Evolutionary conservation across 2,797 vertebrate species (phyloP).

Genomic region (Epinephelus awoara): DNA sequence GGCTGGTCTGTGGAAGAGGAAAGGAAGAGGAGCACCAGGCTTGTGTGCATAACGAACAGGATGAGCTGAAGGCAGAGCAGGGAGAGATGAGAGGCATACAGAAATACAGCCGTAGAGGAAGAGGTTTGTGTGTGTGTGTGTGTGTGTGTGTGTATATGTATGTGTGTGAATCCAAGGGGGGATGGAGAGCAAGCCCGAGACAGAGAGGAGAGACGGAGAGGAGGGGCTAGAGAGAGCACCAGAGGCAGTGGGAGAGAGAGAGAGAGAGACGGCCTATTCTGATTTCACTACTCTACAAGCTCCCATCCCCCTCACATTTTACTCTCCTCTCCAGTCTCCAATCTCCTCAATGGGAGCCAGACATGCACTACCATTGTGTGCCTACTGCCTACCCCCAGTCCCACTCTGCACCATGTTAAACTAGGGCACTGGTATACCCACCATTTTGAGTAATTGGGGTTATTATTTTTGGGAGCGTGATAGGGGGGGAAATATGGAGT

Average conservation of each 20-base stretch:
- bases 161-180: conserved; percentile 46
- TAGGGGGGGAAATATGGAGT: conserved; percentile 13
- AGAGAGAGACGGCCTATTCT: conserved; percentile 72
- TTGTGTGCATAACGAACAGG: conserved; percentile 69
- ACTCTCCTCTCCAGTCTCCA: conserved; percentile 74
- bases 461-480: conserved; percentile 57
- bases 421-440: conserved; percentile 77
- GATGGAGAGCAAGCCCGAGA: conserved; percentile 66
- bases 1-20: conserved; percentile 52
- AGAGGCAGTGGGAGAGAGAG: conserved; percentile 67
- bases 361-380: conserved; percentile 81
- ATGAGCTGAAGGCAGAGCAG: conserved; percentile 71
- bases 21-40: conserved; percentile 52
- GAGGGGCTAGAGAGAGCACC: conserved; percentile 73
- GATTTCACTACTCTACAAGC: conserved; percentile 80
- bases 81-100: conserved; percentile 71
- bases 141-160: background rate
- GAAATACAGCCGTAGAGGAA: conserved; percentile 72
- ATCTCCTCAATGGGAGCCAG: conserved; percentile 83
- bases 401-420: conserved; percentile 78
- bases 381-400: conserved; percentile 75
- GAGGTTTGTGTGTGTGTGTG: conserved; percentile 50
- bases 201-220: conserved; percentile 62
- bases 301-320: conserved; percentile 83
- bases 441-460: conserved; percentile 79